Conservation (phyloP, 2,113 vertebrate species). For the Petromus typicus region DNA sequence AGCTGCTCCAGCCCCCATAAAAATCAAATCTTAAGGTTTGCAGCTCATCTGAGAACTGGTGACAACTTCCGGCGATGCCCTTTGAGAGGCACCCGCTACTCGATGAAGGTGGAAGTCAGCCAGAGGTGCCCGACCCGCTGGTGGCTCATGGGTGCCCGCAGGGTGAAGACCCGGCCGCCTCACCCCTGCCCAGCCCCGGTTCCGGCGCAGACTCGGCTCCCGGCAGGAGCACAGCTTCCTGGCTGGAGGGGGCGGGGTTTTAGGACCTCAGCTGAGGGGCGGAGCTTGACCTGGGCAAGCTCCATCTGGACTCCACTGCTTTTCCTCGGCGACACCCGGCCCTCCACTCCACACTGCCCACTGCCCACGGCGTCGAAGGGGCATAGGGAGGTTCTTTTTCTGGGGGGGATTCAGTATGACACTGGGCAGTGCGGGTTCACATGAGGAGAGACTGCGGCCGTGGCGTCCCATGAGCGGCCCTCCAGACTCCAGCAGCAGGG, state of each 20-base stretch:
- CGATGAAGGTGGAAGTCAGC: not conserved
- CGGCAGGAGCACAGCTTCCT: accelerated
- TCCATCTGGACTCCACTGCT: not conserved
- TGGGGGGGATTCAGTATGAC: not conserved
- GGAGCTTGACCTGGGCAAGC: not conserved
- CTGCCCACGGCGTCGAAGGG: not conserved
- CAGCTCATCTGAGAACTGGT: not conserved
- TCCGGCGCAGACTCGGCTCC: not conserved
- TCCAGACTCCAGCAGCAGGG: not conserved
- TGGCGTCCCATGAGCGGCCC: accelerated
- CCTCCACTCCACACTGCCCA: accelerated
- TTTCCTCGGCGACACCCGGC: not conserved
- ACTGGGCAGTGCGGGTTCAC: accelerated
- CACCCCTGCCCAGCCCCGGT: not conserved
- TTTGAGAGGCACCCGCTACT: too few species aligned
- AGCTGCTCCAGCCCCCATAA: not conserved
- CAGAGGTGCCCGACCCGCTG: not conserved
- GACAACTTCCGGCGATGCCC: not conserved
- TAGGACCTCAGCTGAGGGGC: not conserved
- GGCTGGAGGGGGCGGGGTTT: not conserved
- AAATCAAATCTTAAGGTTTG: not conserved
- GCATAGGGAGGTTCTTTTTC: too few species aligned
- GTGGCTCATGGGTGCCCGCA: accelerated
- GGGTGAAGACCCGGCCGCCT: not conserved
- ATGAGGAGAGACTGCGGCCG: not conserved